phyloP scores from a whole-genome alignment of 1,140 invertebrate species.

The Ceratosolen fusciceps region DNA sequence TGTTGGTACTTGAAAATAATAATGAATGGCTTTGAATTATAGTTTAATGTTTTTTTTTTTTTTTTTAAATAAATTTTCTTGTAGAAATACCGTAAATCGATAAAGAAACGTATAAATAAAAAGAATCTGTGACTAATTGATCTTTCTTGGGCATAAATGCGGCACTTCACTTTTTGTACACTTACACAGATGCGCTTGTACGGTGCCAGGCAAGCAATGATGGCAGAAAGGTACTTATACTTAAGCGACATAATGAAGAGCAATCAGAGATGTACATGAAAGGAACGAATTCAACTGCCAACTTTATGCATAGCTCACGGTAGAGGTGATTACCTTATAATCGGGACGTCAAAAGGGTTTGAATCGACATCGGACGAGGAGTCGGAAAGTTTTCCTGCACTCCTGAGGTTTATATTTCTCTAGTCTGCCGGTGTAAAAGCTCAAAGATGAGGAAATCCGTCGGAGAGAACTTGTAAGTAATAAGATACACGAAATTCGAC shows the following conservation, averaged over 20 bases:
- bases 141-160: no score
- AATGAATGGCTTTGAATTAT: no score
- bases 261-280: constrained; percentile 29
- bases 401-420: constrained; percentile 30
- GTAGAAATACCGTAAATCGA: no score
- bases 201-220: no score
- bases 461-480: constrained; percentile 40
- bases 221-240: no score
- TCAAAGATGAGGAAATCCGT: not conserved
- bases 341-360: constrained; percentile 26
- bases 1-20: no score
- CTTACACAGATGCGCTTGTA: no score
- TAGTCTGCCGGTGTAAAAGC: not conserved
- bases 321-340: constrained; percentile 41
- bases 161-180: no score
- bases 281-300: constrained; percentile 41
- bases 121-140: no score
- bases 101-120: no score
- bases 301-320: constrained; percentile 25
- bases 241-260: constrained; percentile 40
- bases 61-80: no score
- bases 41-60: no score
- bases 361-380: not conserved
- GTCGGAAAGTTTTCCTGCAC: constrained; percentile 16
- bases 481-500: constrained; percentile 42